Evolutionary conservation across 1,140 invertebrate species (phyloP).

Genomic region (Nixonia krombeini): DNA sequence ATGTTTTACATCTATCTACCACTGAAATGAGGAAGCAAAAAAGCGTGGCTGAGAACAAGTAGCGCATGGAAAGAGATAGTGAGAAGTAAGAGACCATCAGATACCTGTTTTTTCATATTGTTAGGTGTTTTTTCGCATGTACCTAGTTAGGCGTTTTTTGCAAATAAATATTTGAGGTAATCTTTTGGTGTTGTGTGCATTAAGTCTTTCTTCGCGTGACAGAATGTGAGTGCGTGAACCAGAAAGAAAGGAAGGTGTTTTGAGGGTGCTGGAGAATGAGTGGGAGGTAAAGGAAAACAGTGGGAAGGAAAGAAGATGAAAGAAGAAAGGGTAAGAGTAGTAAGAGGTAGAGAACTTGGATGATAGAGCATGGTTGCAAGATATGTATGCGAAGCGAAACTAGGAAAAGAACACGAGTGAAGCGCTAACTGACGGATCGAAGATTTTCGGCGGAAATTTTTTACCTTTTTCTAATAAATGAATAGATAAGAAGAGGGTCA

Average conservation of each 20-base stretch:
- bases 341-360: background rate
- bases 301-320: background rate
- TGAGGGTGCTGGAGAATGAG: conserved; percentile 21
- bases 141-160: conserved; percentile 54
- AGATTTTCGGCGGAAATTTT: conserved; percentile 35
- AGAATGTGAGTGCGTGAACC: conserved; percentile 26
- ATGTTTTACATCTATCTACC: too few relatives aligned
- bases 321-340: background rate
- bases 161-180: conserved; percentile 54
- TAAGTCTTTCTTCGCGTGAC: conserved; percentile 50
- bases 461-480: conserved; percentile 52
- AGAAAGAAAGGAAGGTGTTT: too few relatives aligned
- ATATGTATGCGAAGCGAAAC: background rate
- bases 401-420: background rate
- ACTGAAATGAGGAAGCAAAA: too few relatives aligned
- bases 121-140: conserved; percentile 56
- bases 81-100: conserved; percentile 43
- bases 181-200: conserved; percentile 50
- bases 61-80: conserved; percentile 40
- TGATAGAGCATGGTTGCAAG: background rate
- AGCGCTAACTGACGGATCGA: conserved; percentile 17
- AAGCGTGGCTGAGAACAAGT: conserved; percentile 18
- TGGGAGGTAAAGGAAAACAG: conserved; percentile 16
- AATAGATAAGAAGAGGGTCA: conserved; percentile 14
- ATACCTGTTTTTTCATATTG: conserved; percentile 53